Base-by-base conservation (phyloP, 2,113 vertebrate genomes). In the Boulengeromyrus knoepffleri region DNA sequence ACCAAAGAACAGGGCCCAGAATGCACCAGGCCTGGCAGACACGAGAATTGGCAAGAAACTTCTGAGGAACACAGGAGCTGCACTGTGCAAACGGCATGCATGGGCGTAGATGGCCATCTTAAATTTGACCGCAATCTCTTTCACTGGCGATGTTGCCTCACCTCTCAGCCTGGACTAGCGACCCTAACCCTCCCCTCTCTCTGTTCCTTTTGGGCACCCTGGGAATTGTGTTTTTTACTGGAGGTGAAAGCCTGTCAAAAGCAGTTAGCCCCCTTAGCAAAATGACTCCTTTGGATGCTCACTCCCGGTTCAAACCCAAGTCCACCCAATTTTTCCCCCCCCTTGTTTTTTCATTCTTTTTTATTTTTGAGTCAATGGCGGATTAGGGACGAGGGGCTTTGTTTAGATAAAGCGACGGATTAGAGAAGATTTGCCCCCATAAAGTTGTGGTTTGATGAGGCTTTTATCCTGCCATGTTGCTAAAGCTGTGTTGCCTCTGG, bases 361-460 rank as follows among this genome's bases (percentile, higher is more conserved):
- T 91, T 90, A 93, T 92, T 93, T 94, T 95, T 94, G 89, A 95
- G 95, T 95, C 95, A 92, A 95, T 95, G 95, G 95, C 94, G 95
- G 96, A 96, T 96, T 96, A 96, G 95, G 94, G 94, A 94, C 27
- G 93, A 96, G 94, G 93, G 95, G 95, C 96, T 98, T 98, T 98
- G 97, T 98, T 98, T 97, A 97, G 97, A 97, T 98, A 98, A 98
- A 98, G 97, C 97, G 96, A 97, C 95, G 97, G 97, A 98, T 98
- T 98, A 98, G 96, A 96, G 96, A 97, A 98, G 97, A 98, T 98
- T 98, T 98, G 97, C 97, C 96, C 96, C 97, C 96, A 97, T 98
- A 98, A 98, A 98, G 97, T 97, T 97, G 96, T 97, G 97, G 97
- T 97, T 98, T 98, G 97, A 98, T 98, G 97, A 97, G 96, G 97